phyloP scores from a whole-genome alignment of 2,797 vertebrate species.

The Fistularia tabacaria region DNA sequence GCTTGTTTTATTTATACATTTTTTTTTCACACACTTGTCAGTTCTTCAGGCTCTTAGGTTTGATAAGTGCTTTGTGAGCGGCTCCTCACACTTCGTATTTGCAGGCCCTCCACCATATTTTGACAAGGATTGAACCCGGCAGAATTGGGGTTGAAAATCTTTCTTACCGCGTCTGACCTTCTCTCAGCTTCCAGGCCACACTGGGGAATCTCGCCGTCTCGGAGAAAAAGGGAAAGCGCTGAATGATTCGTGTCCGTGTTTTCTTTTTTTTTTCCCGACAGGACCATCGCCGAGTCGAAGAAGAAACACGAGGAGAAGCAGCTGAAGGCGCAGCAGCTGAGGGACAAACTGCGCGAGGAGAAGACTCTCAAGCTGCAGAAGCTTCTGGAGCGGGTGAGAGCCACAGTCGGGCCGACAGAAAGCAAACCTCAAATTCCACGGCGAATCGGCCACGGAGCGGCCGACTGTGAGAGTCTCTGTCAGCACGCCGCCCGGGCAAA shows the following conservation, averaged over 20 bases:
- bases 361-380: conserved; percentile 97
- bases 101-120: conserved; percentile 11
- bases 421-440: conserved; percentile 31
- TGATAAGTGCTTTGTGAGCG: conserved; percentile 7
- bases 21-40: no score
- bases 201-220: conserved; percentile 16
- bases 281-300: conserved; percentile 98
- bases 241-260: conserved; percentile 50
- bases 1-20: background rate
- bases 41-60: background rate
- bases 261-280: conserved; percentile 58
- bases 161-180: conserved; percentile 23
- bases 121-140: conserved; percentile 34
- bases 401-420: conserved; percentile 35
- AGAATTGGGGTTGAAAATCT: conserved; percentile 28
- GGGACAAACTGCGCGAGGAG: conserved; percentile 94
- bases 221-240: conserved; percentile 13
- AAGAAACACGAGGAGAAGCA: conserved; percentile 99
- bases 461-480: conserved; percentile 56
- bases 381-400: conserved; percentile 91
- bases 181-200: conserved; percentile 19
- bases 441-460: conserved; percentile 35
- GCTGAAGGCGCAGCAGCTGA: conserved; percentile 96
- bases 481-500: conserved; percentile 60
- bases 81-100: conserved; percentile 1